Percentiles rank a stretch among this genome's conserved stretches.
Conservation (phyloP, 1,140 invertebrate species). For the Magallana ariakensis region DNA sequence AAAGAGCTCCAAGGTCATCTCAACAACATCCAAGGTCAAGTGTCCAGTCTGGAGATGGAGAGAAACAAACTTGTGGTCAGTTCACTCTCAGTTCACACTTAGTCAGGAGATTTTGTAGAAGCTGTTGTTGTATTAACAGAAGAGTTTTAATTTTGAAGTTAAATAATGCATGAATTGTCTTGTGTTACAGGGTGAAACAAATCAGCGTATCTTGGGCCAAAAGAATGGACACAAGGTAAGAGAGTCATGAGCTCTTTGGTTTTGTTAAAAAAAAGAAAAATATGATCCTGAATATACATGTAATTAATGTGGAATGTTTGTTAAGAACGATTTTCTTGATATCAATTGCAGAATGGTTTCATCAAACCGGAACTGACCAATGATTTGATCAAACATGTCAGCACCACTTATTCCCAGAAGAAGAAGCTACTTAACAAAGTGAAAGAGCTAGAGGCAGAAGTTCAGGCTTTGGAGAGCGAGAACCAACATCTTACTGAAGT, state of each 20-base stretch:
- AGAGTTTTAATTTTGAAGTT: too few relatives aligned
- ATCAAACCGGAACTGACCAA: constrained; percentile 80
- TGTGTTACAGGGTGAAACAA: constrained; percentile 6
- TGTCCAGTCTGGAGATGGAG: constrained; percentile 80
- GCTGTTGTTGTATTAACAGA: too few relatives aligned
- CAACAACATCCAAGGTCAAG: constrained; percentile 89
- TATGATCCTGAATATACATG: too few relatives aligned
- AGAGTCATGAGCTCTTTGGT: neutral
- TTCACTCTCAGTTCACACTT: neutral
- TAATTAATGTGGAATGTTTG: too few relatives aligned
- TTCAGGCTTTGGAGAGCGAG: constrained; percentile 86
- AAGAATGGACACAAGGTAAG: constrained; percentile 42
- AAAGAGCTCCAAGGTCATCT: constrained; percentile 94
- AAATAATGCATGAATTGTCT: neutral
- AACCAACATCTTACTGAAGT: constrained; percentile 64
- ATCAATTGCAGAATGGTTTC: constrained; percentile 60
- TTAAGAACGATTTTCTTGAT: too few relatives aligned
- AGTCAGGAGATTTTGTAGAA: neutral
- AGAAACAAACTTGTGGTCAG: constrained; percentile 66
- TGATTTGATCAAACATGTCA: constrained; percentile 91
- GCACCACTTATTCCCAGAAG: constrained; percentile 88
- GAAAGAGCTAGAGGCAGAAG: constrained; percentile 87
- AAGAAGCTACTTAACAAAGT: constrained; percentile 90
- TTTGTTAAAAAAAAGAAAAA: too few relatives aligned
- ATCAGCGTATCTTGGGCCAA: neutral